Conservation (phyloP, 2,888 invertebrate genomes). For the Microdon myrmicae region DNA sequence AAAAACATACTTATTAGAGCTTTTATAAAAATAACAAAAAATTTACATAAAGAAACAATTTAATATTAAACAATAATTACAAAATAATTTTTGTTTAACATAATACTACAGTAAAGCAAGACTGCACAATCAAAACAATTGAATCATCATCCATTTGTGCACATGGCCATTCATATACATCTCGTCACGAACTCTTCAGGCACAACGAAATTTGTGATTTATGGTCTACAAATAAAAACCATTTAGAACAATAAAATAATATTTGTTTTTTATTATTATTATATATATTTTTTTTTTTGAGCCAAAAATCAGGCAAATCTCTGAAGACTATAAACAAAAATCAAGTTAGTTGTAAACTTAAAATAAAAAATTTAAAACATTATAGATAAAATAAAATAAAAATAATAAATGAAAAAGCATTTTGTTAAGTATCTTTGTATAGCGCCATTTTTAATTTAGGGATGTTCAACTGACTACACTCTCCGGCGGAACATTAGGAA, state of each 20-base stretch:
- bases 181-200: constrained; percentile 53
- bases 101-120: constrained; percentile 26
- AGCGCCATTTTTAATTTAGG: no score
- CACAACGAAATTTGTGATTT: constrained; percentile 58
- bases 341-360: constrained; percentile 42
- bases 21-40: constrained; percentile 10
- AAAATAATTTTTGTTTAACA: constrained; percentile 11
- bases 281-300: constrained; percentile 21
- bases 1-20: no score
- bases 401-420: constrained; percentile 1
- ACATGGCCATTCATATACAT: constrained; percentile 39
- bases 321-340: constrained; percentile 31
- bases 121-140: constrained; percentile 41
- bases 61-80: not conserved
- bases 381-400: constrained; percentile 7
- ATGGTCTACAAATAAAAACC: constrained; percentile 62
- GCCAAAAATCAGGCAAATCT: constrained; percentile 18
- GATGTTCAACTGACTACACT: no score
- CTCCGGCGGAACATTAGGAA: no score
- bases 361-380: constrained; percentile 41
- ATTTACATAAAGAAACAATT: constrained; percentile 8
- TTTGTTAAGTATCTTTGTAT: not conserved
- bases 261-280: no score
- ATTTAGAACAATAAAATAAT: constrained; percentile 30
- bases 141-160: constrained; percentile 36